Conservation (phyloP, 1,140 invertebrate genomes). For the Euura lappo region DNA sequence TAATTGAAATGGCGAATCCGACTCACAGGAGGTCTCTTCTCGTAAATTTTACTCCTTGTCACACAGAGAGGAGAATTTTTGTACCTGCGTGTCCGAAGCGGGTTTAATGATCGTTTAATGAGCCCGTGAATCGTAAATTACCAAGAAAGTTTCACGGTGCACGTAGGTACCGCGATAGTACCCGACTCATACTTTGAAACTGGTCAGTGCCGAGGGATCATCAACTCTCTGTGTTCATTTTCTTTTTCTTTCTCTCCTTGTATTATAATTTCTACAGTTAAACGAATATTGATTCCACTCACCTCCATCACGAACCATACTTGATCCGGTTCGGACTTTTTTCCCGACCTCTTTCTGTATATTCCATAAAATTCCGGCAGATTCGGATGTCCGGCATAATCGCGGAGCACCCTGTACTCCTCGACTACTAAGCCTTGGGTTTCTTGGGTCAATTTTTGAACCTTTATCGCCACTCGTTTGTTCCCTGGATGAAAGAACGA, state of each 20-base stretch:
- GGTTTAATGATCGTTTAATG: slow-evolving; percentile 65
- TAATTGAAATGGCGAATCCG: slow-evolving; percentile 43
- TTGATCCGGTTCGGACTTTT: slow-evolving; percentile 68
- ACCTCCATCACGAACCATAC: slow-evolving; percentile 93
- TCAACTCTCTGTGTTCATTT: no score
- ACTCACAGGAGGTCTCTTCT: slow-evolving; percentile 48
- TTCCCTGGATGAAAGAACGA: slow-evolving; percentile 49
- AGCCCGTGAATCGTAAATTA: slow-evolving; percentile 59
- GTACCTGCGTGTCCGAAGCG: slow-evolving; percentile 58
- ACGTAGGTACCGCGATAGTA: neutral
- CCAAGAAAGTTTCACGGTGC: slow-evolving; percentile 23
- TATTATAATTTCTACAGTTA: neutral
- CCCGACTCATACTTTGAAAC: no score
- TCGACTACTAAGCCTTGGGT: slow-evolving; percentile 76
- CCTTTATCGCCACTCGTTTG: slow-evolving; percentile 81
- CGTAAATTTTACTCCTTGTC: slow-evolving; percentile 49
- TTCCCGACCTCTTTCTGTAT: slow-evolving; percentile 70
- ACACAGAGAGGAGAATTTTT: neutral
- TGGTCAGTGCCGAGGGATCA: no score
- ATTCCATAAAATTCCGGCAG: slow-evolving; percentile 86
- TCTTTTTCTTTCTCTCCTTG: no score
- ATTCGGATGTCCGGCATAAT: slow-evolving; percentile 79
- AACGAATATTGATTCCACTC: slow-evolving; percentile 41
- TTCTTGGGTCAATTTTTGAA: slow-evolving; percentile 75
- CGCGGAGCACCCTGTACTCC: slow-evolving; percentile 83